phyloP scores from a whole-genome alignment of 2,113 vertebrate species.

The Madoqua kirkii region DNA sequence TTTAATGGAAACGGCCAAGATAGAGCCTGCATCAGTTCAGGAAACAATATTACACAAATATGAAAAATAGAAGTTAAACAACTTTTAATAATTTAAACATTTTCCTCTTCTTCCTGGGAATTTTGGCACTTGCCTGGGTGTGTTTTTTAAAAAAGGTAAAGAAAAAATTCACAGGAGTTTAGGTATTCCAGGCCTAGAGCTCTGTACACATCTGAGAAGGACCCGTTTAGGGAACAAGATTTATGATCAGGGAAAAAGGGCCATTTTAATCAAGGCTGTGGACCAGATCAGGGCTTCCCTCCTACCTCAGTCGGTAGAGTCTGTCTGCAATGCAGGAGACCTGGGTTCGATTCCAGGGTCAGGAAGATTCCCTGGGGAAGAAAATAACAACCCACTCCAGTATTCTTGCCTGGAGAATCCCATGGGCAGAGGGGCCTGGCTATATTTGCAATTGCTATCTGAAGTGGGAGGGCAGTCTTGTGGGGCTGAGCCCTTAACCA shows the following conservation, averaged over 20 bases:
- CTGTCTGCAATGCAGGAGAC: neutral
- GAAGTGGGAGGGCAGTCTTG: too few species aligned
- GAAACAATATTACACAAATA: neutral
- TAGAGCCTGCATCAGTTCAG: neutral
- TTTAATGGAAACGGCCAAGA: too few species aligned
- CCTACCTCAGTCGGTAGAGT: accelerated
- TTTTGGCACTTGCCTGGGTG: neutral
- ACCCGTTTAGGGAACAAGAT: neutral
- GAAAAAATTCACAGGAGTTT: neutral
- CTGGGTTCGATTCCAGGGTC: accelerated
- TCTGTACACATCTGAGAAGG: neutral
- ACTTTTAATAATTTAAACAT: neutral
- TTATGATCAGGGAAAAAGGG: neutral
- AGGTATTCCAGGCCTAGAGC: neutral
- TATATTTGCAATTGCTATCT: too few species aligned
- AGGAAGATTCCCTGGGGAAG: neutral
- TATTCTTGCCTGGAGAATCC: neutral
- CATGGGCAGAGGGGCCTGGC: neutral
- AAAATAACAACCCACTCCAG: neutral
- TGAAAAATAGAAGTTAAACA: neutral
- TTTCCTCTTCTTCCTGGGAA: neutral
- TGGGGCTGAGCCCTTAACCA: too few species aligned
- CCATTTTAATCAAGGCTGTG: neutral
- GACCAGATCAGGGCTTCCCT: neutral
- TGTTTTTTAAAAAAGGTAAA: neutral